Percentiles rank a stretch among this genome's conserved stretches.
Conservation (phyloP, 2,797 vertebrate species). For the Mormyrops boulengeri region DNA sequence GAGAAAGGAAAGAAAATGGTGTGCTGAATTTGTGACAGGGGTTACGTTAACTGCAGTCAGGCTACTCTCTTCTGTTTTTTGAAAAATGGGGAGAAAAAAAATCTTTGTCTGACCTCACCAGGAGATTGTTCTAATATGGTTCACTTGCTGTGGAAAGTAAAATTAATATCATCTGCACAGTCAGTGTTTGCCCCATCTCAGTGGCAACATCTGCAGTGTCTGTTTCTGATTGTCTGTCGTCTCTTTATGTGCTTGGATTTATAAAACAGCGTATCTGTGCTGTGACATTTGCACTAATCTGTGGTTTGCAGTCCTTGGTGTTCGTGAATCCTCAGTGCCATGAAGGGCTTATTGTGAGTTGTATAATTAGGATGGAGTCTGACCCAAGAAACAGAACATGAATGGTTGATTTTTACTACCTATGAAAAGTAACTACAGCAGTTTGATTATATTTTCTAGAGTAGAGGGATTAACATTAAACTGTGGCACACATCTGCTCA, state of each 20-base stretch:
- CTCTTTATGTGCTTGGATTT: background rate
- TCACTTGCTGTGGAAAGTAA: background rate
- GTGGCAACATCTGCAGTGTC: background rate
- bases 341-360: background rate
- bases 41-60: background rate
- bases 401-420: background rate
- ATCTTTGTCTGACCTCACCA: background rate
- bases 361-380: background rate
- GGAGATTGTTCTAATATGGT: background rate
- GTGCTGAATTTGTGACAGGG: background rate
- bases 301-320: background rate
- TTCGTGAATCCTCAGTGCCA: background rate
- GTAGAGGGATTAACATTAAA: background rate
- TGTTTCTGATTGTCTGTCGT: background rate
- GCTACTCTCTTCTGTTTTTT: background rate
- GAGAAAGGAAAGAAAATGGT: background rate
- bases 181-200: background rate
- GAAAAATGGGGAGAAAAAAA: background rate
- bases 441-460: background rate
- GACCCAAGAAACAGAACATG: background rate
- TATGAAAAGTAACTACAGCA: background rate
- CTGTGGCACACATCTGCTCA: background rate
- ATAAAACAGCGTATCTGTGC: background rate
- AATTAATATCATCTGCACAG: background rate
- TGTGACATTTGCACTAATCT: background rate